Evolutionary conservation across 2,888 invertebrate species (phyloP), one percentile per base, ranked within the genome.

Genomic region (Meteorus cinctellus): DNA sequence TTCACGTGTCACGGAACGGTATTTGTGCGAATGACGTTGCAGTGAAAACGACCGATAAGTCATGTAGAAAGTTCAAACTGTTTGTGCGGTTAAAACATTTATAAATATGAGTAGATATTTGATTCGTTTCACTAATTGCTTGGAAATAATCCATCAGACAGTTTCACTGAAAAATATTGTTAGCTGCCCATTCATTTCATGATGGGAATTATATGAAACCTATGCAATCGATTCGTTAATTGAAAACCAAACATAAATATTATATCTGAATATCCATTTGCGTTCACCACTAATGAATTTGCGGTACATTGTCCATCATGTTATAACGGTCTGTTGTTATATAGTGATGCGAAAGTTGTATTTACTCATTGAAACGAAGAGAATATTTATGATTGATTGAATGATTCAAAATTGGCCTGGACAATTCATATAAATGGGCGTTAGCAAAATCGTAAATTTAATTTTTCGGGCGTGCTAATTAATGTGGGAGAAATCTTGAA

Each of bases 61-160:
- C 45, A 71, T 71, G 71, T 71, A 71, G 71, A 71, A 71, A 71
- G 71, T 71, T 71, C 29, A 55, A 19, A 51, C 24, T 41, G 67
- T 48, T 31, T 29, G 5, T 29, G 19, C 36, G n/a, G 10, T 65
- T 10, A 5, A 16, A 24, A 41, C 16, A 12, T 65, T 16, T 65
- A 41, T 65, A 16, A 19, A n/a, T 36, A 65, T 65, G 6, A 19
- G 36, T 4, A 19, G 19, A 24, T 34, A 65, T 31, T 65, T 36
- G 34, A 19, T 34, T 34, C 16, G 36, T 65, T 31, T 29, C 8
- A 36, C 19, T n/a, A 65, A 65, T 36, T 41, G 65, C 34, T 36
- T 36, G 36, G 10, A 73, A 66, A 51, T 51, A 5, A 51, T 51
- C 16, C n/a, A 19, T n/a, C 5, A 16, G 51, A 5, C 5, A n/a